These are phyloP conservation scores for Arvicola amphibius DNA, from an alignment of 2,797 vertebrate genomes.

Conservation along the genomic window DNA sequence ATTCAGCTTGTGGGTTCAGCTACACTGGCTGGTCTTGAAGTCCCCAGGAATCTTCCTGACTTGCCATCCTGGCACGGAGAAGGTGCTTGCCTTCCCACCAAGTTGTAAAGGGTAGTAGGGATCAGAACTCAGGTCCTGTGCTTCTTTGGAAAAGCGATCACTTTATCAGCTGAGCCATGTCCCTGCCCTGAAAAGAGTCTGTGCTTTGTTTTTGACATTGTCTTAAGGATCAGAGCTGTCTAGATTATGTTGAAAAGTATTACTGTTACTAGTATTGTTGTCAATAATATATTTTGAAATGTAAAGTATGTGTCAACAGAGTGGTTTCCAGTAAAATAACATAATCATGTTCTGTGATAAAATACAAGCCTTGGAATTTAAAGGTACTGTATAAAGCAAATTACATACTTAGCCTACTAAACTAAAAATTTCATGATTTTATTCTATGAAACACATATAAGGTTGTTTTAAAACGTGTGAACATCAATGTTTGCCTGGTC, in stretches of 20 bases:
- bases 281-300: slow-evolving; percentile 58
- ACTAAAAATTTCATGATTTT: background rate
- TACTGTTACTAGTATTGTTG: background rate
- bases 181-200: background rate
- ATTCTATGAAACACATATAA: slow-evolving; percentile 48
- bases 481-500: background rate
- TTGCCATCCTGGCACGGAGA: background rate
- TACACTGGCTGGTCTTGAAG: background rate
- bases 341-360: slow-evolving; percentile 65
- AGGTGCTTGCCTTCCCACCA: background rate
- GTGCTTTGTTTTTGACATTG: slow-evolving; percentile 27
- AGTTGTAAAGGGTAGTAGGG: background rate
- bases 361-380: slow-evolving; percentile 48
- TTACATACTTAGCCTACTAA: background rate
- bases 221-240: slow-evolving; percentile 70
- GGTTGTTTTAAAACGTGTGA: background rate
- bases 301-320: slow-evolving; percentile 68
- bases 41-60: background rate
- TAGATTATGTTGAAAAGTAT: background rate
- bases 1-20: background rate
- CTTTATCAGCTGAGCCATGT: background rate
- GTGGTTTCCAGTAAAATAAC: slow-evolving; percentile 56
- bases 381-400: slow-evolving; percentile 48
- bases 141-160: background rate
- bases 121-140: background rate